Percentiles rank a stretch among this genome's conserved stretches.
phyloP scores from a whole-genome alignment of 92 coral and sea anemone genomes.

The Palythoa heliodiscus region DNA sequence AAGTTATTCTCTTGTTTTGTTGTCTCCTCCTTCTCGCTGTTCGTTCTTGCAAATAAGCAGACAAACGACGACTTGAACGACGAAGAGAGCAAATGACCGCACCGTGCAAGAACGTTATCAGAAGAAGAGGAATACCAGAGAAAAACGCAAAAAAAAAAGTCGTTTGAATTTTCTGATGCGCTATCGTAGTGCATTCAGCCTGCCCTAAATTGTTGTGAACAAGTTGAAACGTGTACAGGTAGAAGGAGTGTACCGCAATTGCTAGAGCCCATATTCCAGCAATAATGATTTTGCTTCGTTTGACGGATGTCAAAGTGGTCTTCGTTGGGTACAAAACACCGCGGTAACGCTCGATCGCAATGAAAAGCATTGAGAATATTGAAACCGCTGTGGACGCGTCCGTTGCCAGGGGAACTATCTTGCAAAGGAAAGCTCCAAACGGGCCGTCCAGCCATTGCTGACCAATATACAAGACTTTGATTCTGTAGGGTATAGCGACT shows the following conservation, averaged over 20 bases:
- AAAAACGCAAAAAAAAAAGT: background rate
- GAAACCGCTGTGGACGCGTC: conserved; percentile 23
- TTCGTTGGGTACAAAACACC: conserved; percentile 19
- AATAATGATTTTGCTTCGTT: background rate
- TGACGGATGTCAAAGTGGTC: background rate
- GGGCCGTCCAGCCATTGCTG: background rate
- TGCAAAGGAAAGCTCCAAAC: conserved; percentile 22
- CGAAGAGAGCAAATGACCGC: conserved; percentile 15
- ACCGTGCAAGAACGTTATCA: background rate
- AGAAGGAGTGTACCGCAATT: background rate
- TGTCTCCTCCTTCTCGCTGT: background rate
- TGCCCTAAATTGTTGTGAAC: background rate
- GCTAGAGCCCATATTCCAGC: conserved; percentile 2
- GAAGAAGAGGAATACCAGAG: background rate
- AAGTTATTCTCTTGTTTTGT: conserved; percentile 11
- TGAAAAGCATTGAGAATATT: conserved; percentile 7
- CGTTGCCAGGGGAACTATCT: conserved; percentile 19
- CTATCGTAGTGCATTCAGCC: background rate
- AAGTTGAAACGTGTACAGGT: conserved; percentile 8
- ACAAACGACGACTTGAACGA: background rate
- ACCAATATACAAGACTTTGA: background rate
- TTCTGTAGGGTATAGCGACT: conserved; percentile 7
- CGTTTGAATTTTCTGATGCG: background rate
- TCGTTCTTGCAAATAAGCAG: conserved; percentile 6
- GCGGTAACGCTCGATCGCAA: conserved; percentile 16